A percentile compares a stretch with the other conserved stretches of the same genome.
Conservation (phyloP, 2,888 invertebrate species). For the Xiphydria camelus region DNA sequence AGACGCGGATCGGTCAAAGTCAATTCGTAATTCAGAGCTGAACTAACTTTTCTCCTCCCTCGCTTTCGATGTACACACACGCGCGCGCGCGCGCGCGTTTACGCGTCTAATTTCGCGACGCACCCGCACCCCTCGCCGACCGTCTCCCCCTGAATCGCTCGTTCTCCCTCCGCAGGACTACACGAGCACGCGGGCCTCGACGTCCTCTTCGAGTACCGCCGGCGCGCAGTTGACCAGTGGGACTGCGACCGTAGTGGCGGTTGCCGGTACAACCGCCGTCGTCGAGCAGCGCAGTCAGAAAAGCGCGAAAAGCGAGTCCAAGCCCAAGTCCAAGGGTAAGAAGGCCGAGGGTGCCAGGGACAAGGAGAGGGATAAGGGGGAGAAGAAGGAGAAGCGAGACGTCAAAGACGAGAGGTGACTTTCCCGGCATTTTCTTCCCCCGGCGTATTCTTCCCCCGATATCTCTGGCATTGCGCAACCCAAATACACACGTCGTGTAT, state of each 20-base stretch:
- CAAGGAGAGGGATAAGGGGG: conserved; percentile 30
- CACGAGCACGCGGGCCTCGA: conserved; percentile 49
- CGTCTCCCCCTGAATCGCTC: too few relatives aligned
- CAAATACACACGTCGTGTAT: too few relatives aligned
- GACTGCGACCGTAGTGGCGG: conserved; percentile 37
- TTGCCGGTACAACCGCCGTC: conserved; percentile 31
- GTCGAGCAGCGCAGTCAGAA: conserved; percentile 38
- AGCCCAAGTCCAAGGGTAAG: conserved; percentile 47
- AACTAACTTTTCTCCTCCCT: too few relatives aligned
- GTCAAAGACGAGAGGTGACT: conserved; percentile 41
- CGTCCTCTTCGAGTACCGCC: conserved; percentile 40
- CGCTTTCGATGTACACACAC: not conserved
- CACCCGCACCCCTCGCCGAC: too few relatives aligned
- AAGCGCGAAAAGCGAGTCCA: conserved; percentile 39
- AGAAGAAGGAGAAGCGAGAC: conserved; percentile 48
- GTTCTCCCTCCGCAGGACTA: conserved; percentile 42
- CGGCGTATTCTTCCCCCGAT: not conserved
- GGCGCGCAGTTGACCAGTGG: conserved; percentile 38
- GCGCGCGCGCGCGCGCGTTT: too few relatives aligned
- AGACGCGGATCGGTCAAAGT: conserved; percentile 13
- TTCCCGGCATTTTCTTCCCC: not conserved
- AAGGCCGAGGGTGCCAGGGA: conserved; percentile 42
- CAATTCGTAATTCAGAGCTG: too few relatives aligned
- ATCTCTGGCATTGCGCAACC: not conserved
- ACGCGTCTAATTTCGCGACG: too few relatives aligned